phyloP scores from a whole-genome alignment of 92 coral and sea anemone species.

The Pocillopora meandrina region DNA sequence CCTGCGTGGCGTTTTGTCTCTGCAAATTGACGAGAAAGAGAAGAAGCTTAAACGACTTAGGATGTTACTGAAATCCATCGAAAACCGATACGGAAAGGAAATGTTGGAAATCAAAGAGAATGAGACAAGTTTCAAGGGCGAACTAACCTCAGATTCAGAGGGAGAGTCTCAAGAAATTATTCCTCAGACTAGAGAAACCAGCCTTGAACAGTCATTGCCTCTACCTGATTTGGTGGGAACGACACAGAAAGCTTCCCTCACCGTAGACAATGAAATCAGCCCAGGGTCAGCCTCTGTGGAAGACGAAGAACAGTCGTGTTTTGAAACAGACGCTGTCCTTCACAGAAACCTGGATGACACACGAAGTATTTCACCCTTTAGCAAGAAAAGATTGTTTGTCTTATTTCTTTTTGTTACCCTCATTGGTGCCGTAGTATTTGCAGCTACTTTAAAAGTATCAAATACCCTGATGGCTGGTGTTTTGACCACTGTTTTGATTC shows the following conservation, averaged over 20 bases:
- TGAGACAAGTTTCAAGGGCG: not conserved
- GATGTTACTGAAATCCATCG: conserved; percentile 45
- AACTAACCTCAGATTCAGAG: not conserved
- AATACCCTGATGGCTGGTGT: not conserved
- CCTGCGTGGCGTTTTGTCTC: conserved; percentile 56
- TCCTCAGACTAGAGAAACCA: not conserved
- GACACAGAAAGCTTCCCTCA: not conserved
- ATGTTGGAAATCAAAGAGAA: not conserved
- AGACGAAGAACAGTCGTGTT: not conserved
- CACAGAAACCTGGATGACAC: conserved; percentile 14
- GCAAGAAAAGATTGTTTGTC: not conserved
- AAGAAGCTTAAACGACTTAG: conserved; percentile 70
- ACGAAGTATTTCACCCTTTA: not conserved
- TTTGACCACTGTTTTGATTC: not conserved
- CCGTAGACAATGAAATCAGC: not conserved
- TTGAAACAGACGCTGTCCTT: not conserved
- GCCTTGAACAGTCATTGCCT: conserved; percentile 8
- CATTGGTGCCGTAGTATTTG: not conserved
- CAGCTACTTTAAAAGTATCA: not conserved
- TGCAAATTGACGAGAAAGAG: conserved; percentile 68
- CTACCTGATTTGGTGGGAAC: conserved; percentile 36
- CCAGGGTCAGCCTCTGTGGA: not conserved
- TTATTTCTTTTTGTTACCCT: not conserved
- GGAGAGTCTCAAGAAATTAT: not conserved
- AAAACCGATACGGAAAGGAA: conserved; percentile 35